Evolutionary conservation across 23 tunicate species (phyloP).

Genomic region (Ascidia mentula): DNA sequence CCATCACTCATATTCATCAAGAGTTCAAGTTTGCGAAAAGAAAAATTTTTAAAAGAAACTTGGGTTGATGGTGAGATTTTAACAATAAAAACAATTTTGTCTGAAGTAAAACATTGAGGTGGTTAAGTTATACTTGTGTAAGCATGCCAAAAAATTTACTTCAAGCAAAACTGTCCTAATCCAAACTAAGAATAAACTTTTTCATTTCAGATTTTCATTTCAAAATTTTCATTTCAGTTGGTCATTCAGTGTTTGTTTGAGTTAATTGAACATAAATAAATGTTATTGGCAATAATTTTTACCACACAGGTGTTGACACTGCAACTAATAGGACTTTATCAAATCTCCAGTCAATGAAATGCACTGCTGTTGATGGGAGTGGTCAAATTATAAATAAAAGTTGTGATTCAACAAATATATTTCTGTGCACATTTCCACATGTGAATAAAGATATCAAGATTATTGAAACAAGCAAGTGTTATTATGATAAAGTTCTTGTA

Average conservation of each 20-base stretch:
- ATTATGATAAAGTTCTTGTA: background rate
- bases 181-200: no score
- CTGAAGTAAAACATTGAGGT: no score
- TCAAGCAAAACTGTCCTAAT: no score
- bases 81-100: background rate
- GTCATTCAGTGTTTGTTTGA: no score
- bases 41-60: background rate
- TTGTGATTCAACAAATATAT: background rate
- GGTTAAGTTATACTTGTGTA: no score
- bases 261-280: no score
- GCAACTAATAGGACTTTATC: background rate
- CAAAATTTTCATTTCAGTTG: no score
- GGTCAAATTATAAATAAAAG: background rate
- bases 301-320: background rate
- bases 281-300: no score
- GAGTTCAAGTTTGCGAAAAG: background rate
- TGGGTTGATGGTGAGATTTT: background rate
- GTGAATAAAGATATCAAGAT: background rate
- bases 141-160: no score
- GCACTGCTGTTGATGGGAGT: background rate
- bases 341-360: no score
- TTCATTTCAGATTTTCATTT: no score
- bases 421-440: background rate
- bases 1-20: background rate
- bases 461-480: slow-evolving; percentile 1